Conservation (phyloP, 2,888 invertebrate genomes). For the Plebejus melissa region DNA sequence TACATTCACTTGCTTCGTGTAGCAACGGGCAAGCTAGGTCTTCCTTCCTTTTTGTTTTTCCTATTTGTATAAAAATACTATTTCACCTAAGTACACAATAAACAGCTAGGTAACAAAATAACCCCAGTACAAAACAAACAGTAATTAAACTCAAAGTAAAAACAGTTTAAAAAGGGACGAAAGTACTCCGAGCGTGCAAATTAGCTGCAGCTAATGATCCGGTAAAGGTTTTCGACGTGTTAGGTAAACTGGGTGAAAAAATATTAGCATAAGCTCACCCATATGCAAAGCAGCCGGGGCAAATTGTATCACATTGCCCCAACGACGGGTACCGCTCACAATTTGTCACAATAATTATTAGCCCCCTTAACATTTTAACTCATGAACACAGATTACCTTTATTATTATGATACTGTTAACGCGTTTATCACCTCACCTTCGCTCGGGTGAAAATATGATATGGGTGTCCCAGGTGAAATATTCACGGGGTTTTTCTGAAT, state of each 20-base stretch:
- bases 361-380: conserved; percentile 41
- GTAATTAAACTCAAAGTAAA: conserved; percentile 69
- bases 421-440: conserved; percentile 8
- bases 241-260: conserved; percentile 71
- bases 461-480: not conserved
- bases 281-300: conserved; percentile 74
- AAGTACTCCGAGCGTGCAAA: conserved; percentile 63
- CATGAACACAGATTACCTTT: conserved; percentile 20
- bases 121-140: conserved; percentile 35
- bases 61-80: too few species aligned
- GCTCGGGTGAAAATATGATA: conserved; percentile 12
- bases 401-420: conserved; percentile 15
- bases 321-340: conserved; percentile 68
- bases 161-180: conserved; percentile 10
- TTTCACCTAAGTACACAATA: not conserved
- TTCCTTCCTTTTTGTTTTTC: too few species aligned
- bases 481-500: not conserved
- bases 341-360: conserved; percentile 79
- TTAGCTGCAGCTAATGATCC: conserved; percentile 79
- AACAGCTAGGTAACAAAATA: not conserved
- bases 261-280: conserved; percentile 74
- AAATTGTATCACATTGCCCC: conserved; percentile 78
- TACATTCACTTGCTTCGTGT: not conserved
- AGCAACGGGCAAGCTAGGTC: too few species aligned
- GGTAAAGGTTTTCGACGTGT: conserved; percentile 75